These are phyloP conservation scores for Brenthis daphne DNA, from an alignment of 2,888 invertebrate species.

Conservation along the genomic window DNA sequence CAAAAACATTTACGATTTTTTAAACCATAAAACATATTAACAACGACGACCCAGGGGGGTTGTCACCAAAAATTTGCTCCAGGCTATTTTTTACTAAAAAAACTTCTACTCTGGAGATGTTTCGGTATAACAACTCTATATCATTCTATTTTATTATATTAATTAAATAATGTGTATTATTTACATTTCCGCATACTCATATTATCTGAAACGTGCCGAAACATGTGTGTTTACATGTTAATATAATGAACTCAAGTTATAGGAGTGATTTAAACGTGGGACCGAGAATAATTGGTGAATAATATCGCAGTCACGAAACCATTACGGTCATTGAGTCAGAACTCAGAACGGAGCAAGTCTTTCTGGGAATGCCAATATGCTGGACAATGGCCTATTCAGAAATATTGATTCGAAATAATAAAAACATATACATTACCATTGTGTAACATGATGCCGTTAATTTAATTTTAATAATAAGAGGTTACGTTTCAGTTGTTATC, in stretches of 20 bases:
- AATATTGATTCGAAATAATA: constrained; percentile 22
- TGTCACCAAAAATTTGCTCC: too few species aligned
- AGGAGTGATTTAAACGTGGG: constrained; percentile 26
- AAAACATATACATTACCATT: constrained; percentile 8
- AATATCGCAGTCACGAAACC: constrained; percentile 44
- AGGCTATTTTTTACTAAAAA: too few species aligned
- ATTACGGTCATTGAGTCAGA: constrained; percentile 38
- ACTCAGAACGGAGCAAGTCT: constrained; percentile 27
- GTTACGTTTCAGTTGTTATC: background rate
- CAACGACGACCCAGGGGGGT: too few species aligned
- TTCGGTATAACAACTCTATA: too few species aligned
- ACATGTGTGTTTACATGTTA: constrained; percentile 26
- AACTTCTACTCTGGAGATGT: too few species aligned
- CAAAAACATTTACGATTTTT: too few species aligned
- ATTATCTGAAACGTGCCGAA: constrained; percentile 27
- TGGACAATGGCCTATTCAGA: constrained; percentile 23
- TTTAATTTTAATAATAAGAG: constrained; percentile 7
- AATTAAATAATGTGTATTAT: too few species aligned
- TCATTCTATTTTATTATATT: too few species aligned
- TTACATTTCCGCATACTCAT: constrained; percentile 17
- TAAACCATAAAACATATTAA: too few species aligned
- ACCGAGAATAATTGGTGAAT: constrained; percentile 43
- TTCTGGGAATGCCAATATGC: constrained; percentile 33
- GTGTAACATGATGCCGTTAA: constrained; percentile 17
- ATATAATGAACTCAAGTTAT: constrained; percentile 15